Percentiles rank a stretch among this genome's conserved stretches.
Conservation (phyloP, 2,113 vertebrate genomes). For the Engystomops pustulosus region DNA sequence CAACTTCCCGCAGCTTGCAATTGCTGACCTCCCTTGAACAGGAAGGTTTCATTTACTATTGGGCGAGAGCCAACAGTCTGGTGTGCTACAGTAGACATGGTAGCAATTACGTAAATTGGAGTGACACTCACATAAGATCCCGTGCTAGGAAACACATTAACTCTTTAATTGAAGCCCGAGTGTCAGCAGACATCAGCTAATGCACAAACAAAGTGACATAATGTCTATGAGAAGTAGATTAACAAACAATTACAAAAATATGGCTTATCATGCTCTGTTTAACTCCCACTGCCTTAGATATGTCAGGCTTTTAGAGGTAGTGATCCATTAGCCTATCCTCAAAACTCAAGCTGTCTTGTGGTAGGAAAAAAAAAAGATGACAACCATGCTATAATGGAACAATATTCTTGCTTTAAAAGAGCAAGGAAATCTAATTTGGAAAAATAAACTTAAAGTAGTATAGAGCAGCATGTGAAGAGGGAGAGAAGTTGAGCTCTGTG, state of each 20-base stretch:
- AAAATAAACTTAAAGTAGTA: too few species aligned
- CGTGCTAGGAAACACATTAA: slow-evolving; percentile 33
- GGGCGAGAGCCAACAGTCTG: slow-evolving; percentile 30
- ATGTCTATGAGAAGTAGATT: slow-evolving; percentile 26
- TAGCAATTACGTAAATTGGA: slow-evolving; percentile 40
- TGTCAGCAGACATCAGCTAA: slow-evolving; percentile 47
- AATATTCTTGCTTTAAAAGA: too few species aligned
- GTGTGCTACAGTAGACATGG: slow-evolving; percentile 24
- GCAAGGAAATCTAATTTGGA: too few species aligned
- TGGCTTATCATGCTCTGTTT: slow-evolving; percentile 26
- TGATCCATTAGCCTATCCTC: not conserved
- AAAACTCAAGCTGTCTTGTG: not conserved
- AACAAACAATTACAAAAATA: slow-evolving; percentile 11
- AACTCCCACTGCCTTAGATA: not conserved
- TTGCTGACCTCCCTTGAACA: slow-evolving; percentile 27
- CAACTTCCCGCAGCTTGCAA: not conserved
- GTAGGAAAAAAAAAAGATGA: too few species aligned
- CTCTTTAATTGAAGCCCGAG: slow-evolving; percentile 37
- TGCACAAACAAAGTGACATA: slow-evolving; percentile 38
- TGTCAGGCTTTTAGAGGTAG: slow-evolving; percentile 5
- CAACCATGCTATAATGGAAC: too few species aligned
- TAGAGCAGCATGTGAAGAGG: too few species aligned
- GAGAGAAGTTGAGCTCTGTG: too few species aligned
- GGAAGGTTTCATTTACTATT: slow-evolving; percentile 22
- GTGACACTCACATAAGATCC: slow-evolving; percentile 38